Percentiles rank a stretch among this genome's conserved stretches.
phyloP scores from a whole-genome alignment of 2,113 vertebrate species.

The Seriola dumerili region DNA sequence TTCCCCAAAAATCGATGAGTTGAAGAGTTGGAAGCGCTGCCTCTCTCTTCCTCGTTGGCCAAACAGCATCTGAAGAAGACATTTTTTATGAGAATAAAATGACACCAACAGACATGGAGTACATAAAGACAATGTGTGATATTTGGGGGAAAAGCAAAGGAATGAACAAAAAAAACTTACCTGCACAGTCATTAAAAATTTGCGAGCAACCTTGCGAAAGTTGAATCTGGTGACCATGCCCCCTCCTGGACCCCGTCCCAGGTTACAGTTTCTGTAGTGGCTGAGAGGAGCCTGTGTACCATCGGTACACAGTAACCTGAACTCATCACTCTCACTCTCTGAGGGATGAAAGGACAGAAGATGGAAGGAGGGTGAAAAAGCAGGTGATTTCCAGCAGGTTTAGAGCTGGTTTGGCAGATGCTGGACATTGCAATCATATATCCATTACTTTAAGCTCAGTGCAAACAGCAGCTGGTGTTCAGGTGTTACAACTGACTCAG shows the following conservation, averaged over 20 bases:
- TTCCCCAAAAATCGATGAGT: conserved; percentile 84
- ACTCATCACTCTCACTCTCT: conserved; percentile 84
- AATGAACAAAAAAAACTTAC: conserved; percentile 63
- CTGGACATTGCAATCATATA: too few relatives aligned
- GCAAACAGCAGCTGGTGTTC: too few relatives aligned
- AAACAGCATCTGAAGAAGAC: conserved; percentile 84
- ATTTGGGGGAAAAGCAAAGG: not conserved
- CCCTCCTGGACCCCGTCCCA: conserved; percentile 89
- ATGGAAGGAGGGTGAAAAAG: not conserved
- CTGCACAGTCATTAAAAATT: conserved; percentile 86
- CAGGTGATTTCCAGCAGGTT: not conserved
- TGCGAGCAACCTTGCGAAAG: conserved; percentile 86
- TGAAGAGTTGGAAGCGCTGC: conserved; percentile 88
- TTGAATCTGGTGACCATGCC: conserved; percentile 85
- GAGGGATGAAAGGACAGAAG: conserved; percentile 25
- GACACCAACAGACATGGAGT: not conserved
- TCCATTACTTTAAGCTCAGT: too few relatives aligned
- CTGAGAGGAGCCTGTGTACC: conserved; percentile 86
- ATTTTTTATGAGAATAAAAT: too few relatives aligned
- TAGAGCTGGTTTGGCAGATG: too few relatives aligned
- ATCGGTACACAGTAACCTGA: conserved; percentile 88
- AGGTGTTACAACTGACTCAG: too few relatives aligned
- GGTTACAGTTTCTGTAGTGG: conserved; percentile 85
- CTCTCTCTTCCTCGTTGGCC: conserved; percentile 85
- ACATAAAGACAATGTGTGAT: not conserved